Evolutionary conservation across 2,888 invertebrate genomes (phyloP).

Genomic region (Erpobdella octoculata): DNA sequence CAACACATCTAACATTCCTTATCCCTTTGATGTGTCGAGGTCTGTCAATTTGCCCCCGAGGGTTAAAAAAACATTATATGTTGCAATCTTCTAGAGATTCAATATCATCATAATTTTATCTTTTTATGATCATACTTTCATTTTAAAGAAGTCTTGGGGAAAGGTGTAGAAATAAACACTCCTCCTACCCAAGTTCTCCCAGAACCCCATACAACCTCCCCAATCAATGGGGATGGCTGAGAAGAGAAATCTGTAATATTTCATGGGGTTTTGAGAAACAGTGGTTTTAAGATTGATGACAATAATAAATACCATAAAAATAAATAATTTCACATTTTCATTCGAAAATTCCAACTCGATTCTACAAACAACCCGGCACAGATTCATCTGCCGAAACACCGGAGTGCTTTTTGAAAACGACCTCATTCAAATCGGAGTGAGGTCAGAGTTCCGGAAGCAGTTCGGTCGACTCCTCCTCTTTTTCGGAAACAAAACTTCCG

Average conservation of each 20-base stretch:
- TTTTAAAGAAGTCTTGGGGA: background rate
- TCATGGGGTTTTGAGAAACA: no score
- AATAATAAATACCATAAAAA: background rate
- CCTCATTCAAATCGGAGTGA: slow-evolving; percentile 84
- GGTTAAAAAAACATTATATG: no score
- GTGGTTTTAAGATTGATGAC: no score
- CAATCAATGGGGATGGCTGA: no score
- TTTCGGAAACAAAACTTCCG: slow-evolving; percentile 88
- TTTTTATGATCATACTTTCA: background rate
- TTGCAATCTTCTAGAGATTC: no score
- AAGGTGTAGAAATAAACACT: no score
- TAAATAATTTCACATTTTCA: background rate
- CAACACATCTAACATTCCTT: background rate
- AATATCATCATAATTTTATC: background rate
- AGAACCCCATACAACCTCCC: no score
- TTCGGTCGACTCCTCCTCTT: slow-evolving; percentile 88
- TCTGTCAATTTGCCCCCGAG: background rate
- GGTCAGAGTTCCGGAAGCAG: slow-evolving; percentile 92
- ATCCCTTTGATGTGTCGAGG: background rate
- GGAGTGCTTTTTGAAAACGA: slow-evolving; percentile 97
- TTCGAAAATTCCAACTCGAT: background rate
- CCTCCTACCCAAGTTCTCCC: no score
- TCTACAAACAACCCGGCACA: slow-evolving; percentile 24
- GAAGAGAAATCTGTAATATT: no score
- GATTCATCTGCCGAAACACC: slow-evolving; percentile 68